Percentiles rank a stretch among this genome's conserved stretches.
Evolutionary conservation across 2,888 invertebrate genomes (phyloP).

Genomic region (Lasioglossum pauxillum): DNA sequence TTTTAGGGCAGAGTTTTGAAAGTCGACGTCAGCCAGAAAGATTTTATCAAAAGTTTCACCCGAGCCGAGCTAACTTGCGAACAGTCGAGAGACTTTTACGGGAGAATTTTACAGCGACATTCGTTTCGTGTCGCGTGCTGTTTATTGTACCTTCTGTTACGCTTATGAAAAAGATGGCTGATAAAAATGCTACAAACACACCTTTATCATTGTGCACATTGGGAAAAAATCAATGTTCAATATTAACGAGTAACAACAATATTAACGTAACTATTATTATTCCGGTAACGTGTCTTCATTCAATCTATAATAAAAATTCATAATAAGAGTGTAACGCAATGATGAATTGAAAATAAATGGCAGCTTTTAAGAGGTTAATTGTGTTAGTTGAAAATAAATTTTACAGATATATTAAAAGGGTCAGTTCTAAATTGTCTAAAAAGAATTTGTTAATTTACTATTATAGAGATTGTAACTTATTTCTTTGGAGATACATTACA

Average conservation of each 20-base stretch:
- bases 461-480: too few relatives aligned
- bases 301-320: too few relatives aligned
- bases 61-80: not conserved
- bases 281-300: too few relatives aligned
- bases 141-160: not conserved
- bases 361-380: too few relatives aligned
- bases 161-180: not conserved
- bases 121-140: not conserved
- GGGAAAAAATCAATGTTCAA: not conserved
- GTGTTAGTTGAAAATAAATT: not conserved
- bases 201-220: not conserved
- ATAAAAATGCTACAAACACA: not conserved
- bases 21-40: not conserved
- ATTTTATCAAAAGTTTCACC: not conserved
- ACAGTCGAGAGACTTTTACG: not conserved
- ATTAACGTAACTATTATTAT: too few relatives aligned
- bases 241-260: not conserved
- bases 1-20: not conserved
- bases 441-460: too few relatives aligned
- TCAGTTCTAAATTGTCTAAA: not conserved
- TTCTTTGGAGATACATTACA: not conserved
- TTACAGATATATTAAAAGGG: not conserved
- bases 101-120: not conserved
- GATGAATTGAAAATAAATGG: too few relatives aligned
- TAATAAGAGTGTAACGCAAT: too few relatives aligned